Conservation (phyloP, 2,888 invertebrate genomes). For the Rutpela maculata region DNA sequence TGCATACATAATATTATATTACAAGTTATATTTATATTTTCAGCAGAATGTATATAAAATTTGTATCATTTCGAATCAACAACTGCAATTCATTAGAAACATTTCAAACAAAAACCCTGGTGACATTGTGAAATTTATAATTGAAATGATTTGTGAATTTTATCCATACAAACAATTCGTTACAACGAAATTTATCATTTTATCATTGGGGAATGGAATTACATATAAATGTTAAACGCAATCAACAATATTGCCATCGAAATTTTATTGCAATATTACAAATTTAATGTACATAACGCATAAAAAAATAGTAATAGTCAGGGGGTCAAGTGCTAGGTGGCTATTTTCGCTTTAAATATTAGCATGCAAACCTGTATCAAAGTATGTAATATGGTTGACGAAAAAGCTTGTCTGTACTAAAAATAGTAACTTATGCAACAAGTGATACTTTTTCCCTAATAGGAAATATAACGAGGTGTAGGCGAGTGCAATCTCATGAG, state of each 20-base stretch:
- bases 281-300: slow-evolving; percentile 1
- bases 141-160: slow-evolving; percentile 7
- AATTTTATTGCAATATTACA: not conserved
- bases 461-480: too few relatives aligned
- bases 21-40: not conserved
- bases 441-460: too few relatives aligned
- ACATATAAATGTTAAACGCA: slow-evolving; percentile 1
- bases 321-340: too few relatives aligned
- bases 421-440: too few relatives aligned
- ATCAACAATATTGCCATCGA: not conserved
- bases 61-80: not conserved
- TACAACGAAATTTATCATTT: slow-evolving; percentile 1
- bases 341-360: too few relatives aligned
- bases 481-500: too few relatives aligned
- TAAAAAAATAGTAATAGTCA: not conserved
- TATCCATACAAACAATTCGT: not conserved
- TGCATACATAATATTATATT: too few relatives aligned
- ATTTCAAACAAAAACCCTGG: not conserved
- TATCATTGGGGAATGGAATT: slow-evolving; percentile 15
- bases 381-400: too few relatives aligned
- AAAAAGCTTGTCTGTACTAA: too few relatives aligned
- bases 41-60: not conserved
- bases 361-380: too few relatives aligned
- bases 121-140: slow-evolving; percentile 1
- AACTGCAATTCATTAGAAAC: not conserved